Conservation (phyloP, 2,888 invertebrate genomes). For the Pyrrhia umbra region DNA sequence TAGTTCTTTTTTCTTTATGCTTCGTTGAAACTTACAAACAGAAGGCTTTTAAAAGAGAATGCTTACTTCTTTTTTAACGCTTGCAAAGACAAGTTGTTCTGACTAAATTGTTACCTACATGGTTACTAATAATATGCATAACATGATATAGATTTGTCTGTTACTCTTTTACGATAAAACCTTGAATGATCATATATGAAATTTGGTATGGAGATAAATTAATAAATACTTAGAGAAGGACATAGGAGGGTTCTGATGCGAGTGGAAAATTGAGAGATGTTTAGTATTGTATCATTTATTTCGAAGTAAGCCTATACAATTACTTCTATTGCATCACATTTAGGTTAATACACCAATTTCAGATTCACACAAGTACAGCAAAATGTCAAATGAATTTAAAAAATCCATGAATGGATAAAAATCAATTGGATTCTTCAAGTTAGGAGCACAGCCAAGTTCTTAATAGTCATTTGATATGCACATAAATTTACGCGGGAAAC, state of each 20-base stretch:
- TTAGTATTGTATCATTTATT: no score
- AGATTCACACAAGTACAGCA: slow-evolving; percentile 14
- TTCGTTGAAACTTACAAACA: slow-evolving; percentile 21
- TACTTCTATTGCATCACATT: slow-evolving; percentile 3
- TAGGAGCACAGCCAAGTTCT: slow-evolving; percentile 65
- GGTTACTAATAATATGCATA: not conserved
- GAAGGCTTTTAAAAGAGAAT: slow-evolving; percentile 11
- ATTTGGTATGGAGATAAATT: no score
- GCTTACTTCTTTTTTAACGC: slow-evolving; percentile 16
- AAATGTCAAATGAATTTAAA: slow-evolving; percentile 34
- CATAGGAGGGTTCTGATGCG: no score
- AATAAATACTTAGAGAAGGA: no score
- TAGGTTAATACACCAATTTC: slow-evolving; percentile 2
- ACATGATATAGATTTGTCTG: no score
- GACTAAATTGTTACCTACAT: no score
- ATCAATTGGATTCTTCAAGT: slow-evolving; percentile 71
- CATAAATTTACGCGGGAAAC: slow-evolving; percentile 76
- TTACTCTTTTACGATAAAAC: no score
- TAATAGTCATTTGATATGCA: slow-evolving; percentile 79
- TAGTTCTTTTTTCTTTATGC: not conserved
- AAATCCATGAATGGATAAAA: slow-evolving; percentile 66
- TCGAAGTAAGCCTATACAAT: not conserved
- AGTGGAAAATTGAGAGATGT: no score
- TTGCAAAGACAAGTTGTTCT: not conserved
- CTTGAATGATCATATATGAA: no score